Percentiles rank a stretch among this genome's conserved stretches.
Evolutionary conservation across 2,797 vertebrate species (phyloP).

Genomic region (Coregonus sp.): DNA sequence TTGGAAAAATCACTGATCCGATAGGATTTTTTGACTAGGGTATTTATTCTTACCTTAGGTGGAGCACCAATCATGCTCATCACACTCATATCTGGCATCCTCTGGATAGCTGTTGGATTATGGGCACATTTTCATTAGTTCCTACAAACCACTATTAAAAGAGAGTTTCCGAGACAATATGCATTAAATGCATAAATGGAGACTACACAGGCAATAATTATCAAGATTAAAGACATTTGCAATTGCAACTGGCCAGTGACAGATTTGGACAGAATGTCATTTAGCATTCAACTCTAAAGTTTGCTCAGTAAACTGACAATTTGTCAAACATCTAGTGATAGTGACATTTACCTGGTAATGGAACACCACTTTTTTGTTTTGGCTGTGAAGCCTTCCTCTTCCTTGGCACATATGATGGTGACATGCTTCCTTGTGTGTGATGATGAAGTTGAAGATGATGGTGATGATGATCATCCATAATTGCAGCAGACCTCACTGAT

Average conservation of each 20-base stretch:
- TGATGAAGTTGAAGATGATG: not conserved
- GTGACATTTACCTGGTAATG: slow-evolving; percentile 51
- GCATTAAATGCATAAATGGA: not conserved
- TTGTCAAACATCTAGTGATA: not conserved
- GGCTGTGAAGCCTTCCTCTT: slow-evolving; percentile 61
- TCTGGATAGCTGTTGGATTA: slow-evolving; percentile 54
- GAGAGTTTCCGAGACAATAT: not conserved
- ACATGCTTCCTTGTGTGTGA: slow-evolving; percentile 54
- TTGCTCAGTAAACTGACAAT: too few species aligned
- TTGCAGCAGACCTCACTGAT: slow-evolving; percentile 17
- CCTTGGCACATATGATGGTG: slow-evolving; percentile 62
- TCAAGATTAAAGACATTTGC: too few species aligned
- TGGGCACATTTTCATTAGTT: not conserved
- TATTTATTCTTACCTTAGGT: slow-evolving; percentile 52
- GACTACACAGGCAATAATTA: too few species aligned
- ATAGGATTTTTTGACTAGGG: too few species aligned
- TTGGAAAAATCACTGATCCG: too few species aligned
- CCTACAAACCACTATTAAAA: too few species aligned
- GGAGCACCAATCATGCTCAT: slow-evolving; percentile 31
- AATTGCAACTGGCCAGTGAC: too few species aligned
- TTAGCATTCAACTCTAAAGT: too few species aligned
- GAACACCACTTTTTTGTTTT: slow-evolving; percentile 47
- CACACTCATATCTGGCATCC: slow-evolving; percentile 52
- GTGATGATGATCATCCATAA: slow-evolving; percentile 43
- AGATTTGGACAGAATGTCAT: too few species aligned